These are phyloP conservation scores for Cavia aperea DNA, from an alignment of 2,113 vertebrate genomes.

Conservation along the genomic window DNA sequence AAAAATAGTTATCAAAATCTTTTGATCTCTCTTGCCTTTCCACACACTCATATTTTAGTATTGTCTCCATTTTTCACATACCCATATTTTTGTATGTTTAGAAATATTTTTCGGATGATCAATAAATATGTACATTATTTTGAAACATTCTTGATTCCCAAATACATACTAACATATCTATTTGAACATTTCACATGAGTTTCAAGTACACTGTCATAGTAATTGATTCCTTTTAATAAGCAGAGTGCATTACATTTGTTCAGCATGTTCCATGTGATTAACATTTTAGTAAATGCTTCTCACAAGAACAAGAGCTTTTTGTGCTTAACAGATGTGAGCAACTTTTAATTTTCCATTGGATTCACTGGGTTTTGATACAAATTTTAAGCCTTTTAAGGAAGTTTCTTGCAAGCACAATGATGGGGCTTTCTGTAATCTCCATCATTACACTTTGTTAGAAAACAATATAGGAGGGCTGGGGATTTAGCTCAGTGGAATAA, in stretches of 20 bases:
- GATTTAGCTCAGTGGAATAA: too few relatives aligned
- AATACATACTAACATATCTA: too few relatives aligned
- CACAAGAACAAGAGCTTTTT: neutral
- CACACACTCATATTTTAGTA: neutral
- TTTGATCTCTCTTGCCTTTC: neutral
- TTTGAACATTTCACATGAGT: too few relatives aligned
- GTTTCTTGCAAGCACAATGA: neutral
- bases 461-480: neutral
- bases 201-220: too few relatives aligned
- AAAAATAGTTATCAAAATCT: too few relatives aligned
- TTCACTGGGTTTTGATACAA: neutral
- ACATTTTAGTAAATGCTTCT: neutral
- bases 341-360: neutral
- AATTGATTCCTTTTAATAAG: neutral
- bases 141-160: too few relatives aligned
- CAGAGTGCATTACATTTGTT: neutral
- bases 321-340: too few relatives aligned
- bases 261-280: neutral
- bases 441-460: neutral
- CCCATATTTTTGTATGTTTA: too few relatives aligned
- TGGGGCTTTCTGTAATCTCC: neutral
- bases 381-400: neutral
- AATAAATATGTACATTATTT: too few relatives aligned
- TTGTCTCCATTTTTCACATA: too few relatives aligned
- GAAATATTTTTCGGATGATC: too few relatives aligned